phyloP scores from a whole-genome alignment of 2,113 vertebrate genomes.

The Labeo catla region DNA sequence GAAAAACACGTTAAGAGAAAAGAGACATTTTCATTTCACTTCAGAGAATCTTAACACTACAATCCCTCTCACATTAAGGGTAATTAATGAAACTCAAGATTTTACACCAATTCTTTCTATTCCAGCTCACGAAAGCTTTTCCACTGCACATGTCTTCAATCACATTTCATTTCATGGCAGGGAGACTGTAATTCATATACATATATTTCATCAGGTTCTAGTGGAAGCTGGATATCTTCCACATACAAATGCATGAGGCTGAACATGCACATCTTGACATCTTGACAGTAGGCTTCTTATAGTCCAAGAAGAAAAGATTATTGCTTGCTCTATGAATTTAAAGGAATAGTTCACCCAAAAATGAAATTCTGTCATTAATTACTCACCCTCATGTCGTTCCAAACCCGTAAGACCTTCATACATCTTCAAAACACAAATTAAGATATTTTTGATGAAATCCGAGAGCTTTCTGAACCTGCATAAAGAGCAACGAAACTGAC shows the following conservation, averaged over 20 bases:
- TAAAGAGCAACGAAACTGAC: too few relatives aligned
- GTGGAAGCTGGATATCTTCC: background rate
- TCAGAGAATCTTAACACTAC: background rate
- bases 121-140: background rate
- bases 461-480: too few relatives aligned
- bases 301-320: background rate
- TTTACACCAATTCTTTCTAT: background rate
- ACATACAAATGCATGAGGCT: background rate
- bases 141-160: background rate
- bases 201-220: background rate
- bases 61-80: background rate
- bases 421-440: too few relatives aligned
- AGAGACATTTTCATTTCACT: background rate
- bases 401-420: too few relatives aligned
- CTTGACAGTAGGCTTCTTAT: background rate
- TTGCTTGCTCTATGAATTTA: background rate
- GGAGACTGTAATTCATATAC: background rate
- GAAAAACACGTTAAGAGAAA: background rate
- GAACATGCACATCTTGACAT: background rate
- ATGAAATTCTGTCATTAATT: too few relatives aligned
- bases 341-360: too few relatives aligned
- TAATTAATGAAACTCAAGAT: background rate
- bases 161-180: slow-evolving; percentile 1
- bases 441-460: too few relatives aligned
- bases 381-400: too few relatives aligned